Conservation (phyloP, 1,140 invertebrate genomes). For the Philotrypesis tridentata region DNA sequence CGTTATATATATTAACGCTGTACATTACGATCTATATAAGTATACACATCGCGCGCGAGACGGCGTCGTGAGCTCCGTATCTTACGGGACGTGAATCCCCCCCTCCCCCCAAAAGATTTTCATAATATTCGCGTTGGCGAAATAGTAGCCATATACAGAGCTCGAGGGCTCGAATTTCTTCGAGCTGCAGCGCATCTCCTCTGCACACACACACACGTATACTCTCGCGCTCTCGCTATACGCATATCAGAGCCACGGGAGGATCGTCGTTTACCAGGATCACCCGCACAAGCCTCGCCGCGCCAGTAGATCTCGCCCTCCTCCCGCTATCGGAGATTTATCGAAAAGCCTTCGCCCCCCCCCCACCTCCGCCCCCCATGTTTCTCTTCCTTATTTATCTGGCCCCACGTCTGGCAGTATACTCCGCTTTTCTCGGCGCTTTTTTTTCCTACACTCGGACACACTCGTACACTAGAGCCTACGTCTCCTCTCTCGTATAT, state of each 20-base stretch:
- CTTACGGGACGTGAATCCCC: background rate
- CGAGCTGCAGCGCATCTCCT: background rate
- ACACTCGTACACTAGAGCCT: background rate
- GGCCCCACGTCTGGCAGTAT: background rate
- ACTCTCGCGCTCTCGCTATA: too few species aligned
- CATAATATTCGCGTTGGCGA: constrained; percentile 17
- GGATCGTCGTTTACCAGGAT: constrained; percentile 52
- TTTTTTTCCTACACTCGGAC: background rate
- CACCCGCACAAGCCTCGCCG: constrained; percentile 31
- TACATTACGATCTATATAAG: too few species aligned
- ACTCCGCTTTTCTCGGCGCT: background rate
- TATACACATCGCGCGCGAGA: background rate
- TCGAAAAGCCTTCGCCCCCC: constrained; percentile 55
- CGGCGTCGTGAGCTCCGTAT: background rate
- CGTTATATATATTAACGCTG: too few species aligned
- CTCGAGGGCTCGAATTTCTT: constrained; percentile 41
- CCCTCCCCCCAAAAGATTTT: background rate
- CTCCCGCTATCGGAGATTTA: constrained; percentile 60
- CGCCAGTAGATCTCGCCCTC: constrained; percentile 45
- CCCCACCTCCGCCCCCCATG: background rate
- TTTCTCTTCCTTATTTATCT: constrained; percentile 15
- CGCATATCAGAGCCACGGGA: constrained; percentile 45
- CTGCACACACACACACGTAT: background rate
- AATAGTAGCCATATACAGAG: too few species aligned
- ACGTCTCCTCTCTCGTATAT: too few species aligned